These are phyloP conservation scores for Sminthurinus aureus DNA, from an alignment of 2,888 invertebrate genomes.

Conservation along the genomic window DNA sequence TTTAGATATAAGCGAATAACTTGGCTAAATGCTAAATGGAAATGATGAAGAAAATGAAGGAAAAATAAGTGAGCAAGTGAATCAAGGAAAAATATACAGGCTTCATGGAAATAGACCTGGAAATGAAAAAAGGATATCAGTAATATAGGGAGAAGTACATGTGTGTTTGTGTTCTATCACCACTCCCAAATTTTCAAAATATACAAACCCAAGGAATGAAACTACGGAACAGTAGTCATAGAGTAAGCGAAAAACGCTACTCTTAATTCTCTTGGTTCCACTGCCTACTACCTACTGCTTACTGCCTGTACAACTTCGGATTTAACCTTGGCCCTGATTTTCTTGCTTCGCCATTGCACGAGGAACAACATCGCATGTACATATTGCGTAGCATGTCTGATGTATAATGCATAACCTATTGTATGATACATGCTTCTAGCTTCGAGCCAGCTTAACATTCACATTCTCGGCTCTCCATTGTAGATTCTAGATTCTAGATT, in stretches of 20 bases:
- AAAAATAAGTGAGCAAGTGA: neutral
- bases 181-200: too few relatives aligned
- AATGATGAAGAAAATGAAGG: neutral
- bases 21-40: neutral
- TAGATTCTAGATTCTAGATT: too few relatives aligned
- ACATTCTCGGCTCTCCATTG: too few relatives aligned
- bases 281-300: too few relatives aligned
- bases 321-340: conserved; percentile 40
- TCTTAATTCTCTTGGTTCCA: conserved; percentile 5
- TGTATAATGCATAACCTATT: too few relatives aligned
- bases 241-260: neutral
- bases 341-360: conserved; percentile 1
- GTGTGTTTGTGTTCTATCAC: too few relatives aligned
- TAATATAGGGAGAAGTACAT: neutral
- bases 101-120: neutral
- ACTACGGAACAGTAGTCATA: too few relatives aligned
- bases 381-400: too few relatives aligned
- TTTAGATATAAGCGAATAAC: too few relatives aligned
- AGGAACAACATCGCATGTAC: neutral
- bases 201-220: neutral
- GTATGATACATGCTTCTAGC: too few relatives aligned
- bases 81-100: neutral
- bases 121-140: conserved; percentile 5
- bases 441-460: too few relatives aligned
- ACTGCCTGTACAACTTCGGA: conserved; percentile 17